A percentile compares a stretch with the other conserved stretches of the same genome.
Conservation (phyloP, 2,797 vertebrate species). For the Thripadectes ignobilis region DNA sequence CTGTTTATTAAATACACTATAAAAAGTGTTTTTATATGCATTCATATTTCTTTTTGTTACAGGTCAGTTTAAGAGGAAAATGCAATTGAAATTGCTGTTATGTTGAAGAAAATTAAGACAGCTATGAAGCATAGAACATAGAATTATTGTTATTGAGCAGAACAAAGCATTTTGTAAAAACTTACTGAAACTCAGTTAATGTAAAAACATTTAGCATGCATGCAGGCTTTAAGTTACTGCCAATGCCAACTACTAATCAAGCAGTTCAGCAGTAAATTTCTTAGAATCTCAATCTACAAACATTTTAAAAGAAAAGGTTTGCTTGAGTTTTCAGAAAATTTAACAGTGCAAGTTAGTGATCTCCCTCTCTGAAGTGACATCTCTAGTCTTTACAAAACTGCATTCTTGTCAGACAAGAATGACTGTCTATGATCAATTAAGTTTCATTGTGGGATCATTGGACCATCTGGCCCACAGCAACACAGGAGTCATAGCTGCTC, state of each 20-base stretch:
- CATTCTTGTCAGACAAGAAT: not conserved
- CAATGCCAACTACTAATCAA: conserved; percentile 64
- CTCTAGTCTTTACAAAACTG: not conserved
- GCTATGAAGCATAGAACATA: conserved; percentile 68
- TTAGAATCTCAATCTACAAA: conserved; percentile 70
- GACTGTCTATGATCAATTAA: not conserved
- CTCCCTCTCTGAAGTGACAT: not conserved
- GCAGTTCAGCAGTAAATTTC: conserved; percentile 70
- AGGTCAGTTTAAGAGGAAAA: conserved; percentile 59
- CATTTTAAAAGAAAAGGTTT: conserved; percentile 34
- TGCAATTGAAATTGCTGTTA: conserved; percentile 58
- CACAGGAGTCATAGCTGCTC: not conserved
- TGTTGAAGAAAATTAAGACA: conserved; percentile 63
- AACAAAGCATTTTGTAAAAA: conserved; percentile 74
- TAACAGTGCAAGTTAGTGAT: not conserved
- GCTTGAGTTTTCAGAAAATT: conserved; percentile 52
- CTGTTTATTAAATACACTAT: not conserved
- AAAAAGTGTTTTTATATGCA: too few relatives aligned
- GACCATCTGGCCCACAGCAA: not conserved
- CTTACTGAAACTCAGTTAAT: conserved; percentile 71
- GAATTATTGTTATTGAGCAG: conserved; percentile 71
- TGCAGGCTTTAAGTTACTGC: conserved; percentile 63
- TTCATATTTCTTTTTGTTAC: conserved; percentile 58
- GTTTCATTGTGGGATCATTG: not conserved
- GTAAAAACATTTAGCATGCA: conserved; percentile 67